Conservation (phyloP, 1,140 invertebrate species). For the Atta texana region DNA sequence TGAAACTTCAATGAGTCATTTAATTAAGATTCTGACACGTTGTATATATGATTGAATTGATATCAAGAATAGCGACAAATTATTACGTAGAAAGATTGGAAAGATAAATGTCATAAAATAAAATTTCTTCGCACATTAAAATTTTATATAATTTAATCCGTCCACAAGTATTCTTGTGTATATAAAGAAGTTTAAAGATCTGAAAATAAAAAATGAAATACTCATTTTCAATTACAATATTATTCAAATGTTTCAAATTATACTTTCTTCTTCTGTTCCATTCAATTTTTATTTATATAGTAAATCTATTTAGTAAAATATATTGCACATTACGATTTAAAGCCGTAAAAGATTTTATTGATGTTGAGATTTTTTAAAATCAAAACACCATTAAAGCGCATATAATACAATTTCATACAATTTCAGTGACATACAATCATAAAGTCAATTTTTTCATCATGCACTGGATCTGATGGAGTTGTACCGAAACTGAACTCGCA, state of each 20-base stretch:
- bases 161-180: not conserved
- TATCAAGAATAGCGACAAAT: conserved; percentile 22
- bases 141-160: not conserved
- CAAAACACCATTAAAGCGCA: not conserved
- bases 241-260: not conserved
- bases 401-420: not conserved
- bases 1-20: conserved; percentile 32
- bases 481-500: conserved; percentile 14
- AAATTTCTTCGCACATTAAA: not conserved
- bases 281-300: not conserved
- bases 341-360: not conserved
- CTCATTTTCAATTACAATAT: not conserved
- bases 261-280: not conserved
- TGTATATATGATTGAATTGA: not conserved
- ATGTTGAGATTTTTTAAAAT: not conserved
- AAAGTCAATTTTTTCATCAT: conserved; percentile 37
- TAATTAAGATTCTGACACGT: conserved; percentile 12
- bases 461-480: conserved; percentile 13
- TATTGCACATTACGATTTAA: not conserved
- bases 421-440: not conserved
- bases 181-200: conserved; percentile 20
- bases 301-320: not conserved
- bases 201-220: not conserved
- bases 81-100: not conserved
- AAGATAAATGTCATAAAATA: conserved; percentile 29